Conservation (phyloP, 2,797 vertebrate genomes). For the Anabas testudineus region DNA sequence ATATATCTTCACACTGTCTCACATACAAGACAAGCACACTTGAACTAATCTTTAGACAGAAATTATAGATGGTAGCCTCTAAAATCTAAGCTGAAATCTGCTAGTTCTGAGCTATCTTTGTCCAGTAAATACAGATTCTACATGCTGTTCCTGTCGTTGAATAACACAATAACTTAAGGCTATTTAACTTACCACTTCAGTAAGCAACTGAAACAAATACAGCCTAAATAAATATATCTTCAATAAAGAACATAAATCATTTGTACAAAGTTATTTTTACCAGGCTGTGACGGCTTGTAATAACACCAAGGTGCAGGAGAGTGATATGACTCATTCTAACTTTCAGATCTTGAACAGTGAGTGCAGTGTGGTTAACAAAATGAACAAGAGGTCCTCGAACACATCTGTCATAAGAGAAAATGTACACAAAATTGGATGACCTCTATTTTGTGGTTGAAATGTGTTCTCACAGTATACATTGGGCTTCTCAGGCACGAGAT, state of each 20-base stretch:
- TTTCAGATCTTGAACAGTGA: slow-evolving; percentile 1
- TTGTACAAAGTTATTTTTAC: slow-evolving; percentile 16
- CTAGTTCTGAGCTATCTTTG: neutral
- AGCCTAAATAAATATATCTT: neutral
- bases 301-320: neutral
- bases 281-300: neutral
- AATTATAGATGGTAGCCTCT: neutral
- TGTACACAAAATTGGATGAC: slow-evolving; percentile 1
- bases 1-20: slow-evolving; percentile 20
- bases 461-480: slow-evolving; percentile 15
- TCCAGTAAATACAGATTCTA: neutral
- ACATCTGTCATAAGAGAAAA: neutral
- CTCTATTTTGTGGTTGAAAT: slow-evolving; percentile 3
- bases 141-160: neutral
- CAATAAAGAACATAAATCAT: neutral
- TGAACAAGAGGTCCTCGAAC: slow-evolving; percentile 3
- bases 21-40: neutral
- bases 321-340: slow-evolving; percentile 5
- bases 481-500: slow-evolving; percentile 90
- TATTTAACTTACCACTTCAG: neutral
- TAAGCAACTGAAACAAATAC: neutral
- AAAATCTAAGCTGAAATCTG: no score
- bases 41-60: neutral
- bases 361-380: slow-evolving; percentile 2
- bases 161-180: neutral